Evolutionary conservation across 2,797 vertebrate genomes (phyloP).

Genomic region (Enteromius unitaeniatus): DNA sequence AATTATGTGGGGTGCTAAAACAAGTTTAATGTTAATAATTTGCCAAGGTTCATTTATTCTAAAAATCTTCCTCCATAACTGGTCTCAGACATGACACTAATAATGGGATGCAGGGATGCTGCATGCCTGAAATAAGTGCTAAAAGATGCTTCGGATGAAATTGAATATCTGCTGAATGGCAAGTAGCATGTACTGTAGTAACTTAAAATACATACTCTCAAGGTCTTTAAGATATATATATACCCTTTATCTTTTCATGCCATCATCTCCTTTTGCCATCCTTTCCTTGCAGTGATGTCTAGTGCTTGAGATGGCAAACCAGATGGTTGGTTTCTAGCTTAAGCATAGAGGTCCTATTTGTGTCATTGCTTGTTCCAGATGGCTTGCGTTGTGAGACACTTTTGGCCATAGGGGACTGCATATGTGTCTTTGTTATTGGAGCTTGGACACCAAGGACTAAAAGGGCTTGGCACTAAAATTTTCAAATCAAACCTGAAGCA

Average conservation of each 20-base stretch:
- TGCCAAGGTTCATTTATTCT: neutral
- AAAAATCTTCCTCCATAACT: neutral
- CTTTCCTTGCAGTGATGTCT: conserved; percentile 69
- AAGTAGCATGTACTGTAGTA: neutral
- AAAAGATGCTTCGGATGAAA: neutral
- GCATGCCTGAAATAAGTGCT: neutral
- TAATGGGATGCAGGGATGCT: neutral
- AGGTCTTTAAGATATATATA: conserved; percentile 7
- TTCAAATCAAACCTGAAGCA: conserved; percentile 11
- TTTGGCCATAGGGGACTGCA: conserved; percentile 58
- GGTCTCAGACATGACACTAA: neutral
- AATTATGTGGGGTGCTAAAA: neutral
- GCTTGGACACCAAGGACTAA: conserved; percentile 49
- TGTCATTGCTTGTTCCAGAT: conserved; percentile 81
- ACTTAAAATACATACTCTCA: neutral
- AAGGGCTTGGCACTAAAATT: neutral
- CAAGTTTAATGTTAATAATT: neutral
- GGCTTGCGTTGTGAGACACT: conserved; percentile 73
- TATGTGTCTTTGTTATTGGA: conserved; percentile 57
- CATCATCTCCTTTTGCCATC: conserved; percentile 35
- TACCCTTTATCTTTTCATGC: conserved; percentile 1
- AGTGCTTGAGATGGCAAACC: conserved; percentile 77
- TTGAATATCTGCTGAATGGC: neutral
- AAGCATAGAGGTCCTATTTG: conserved; percentile 75
- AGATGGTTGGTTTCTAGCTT: conserved; percentile 78